Conservation (phyloP, 2,113 vertebrate genomes). For the Takifugu bimaculatus region DNA sequence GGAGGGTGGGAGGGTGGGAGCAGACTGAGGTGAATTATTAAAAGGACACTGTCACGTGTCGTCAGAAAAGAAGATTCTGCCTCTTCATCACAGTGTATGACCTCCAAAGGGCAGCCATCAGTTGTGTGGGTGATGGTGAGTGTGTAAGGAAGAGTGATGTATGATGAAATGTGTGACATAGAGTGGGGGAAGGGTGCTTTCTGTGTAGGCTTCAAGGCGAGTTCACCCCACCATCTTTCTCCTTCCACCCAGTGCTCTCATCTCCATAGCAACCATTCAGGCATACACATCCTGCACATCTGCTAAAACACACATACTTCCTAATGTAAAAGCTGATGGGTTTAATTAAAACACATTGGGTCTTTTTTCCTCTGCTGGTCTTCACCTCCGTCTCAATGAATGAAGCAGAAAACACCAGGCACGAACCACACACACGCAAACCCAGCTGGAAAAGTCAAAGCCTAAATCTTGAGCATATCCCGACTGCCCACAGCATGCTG, state of each 20-base stretch:
- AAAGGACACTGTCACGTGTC: constrained; percentile 24
- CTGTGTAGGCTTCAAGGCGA: constrained; percentile 57
- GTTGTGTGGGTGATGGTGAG: constrained; percentile 1
- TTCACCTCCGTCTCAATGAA: neutral
- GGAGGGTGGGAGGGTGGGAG: constrained; percentile 15
- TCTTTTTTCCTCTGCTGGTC: neutral
- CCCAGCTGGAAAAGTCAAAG: neutral
- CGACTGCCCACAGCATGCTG: neutral
- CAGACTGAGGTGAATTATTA: constrained; percentile 28
- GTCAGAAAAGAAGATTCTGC: constrained; percentile 3
- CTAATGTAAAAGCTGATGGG: neutral
- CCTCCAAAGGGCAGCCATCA: neutral
- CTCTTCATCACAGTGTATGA: neutral
- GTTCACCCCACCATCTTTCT: constrained; percentile 25
- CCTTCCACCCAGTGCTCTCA: constrained; percentile 35
- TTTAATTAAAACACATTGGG: neutral
- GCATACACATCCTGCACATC: constrained; percentile 38
- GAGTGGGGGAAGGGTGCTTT: constrained; percentile 62
- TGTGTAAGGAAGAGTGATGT: constrained; percentile 18
- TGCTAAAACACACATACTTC: constrained; percentile 12
- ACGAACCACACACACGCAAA: neutral
- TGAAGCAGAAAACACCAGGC: no score
- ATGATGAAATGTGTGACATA: constrained; percentile 26
- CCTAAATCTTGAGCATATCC: neutral
- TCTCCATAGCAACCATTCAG: constrained; percentile 69